Base-by-base conservation (phyloP, 2,113 vertebrate genomes). In the Solenodon paradoxus region DNA sequence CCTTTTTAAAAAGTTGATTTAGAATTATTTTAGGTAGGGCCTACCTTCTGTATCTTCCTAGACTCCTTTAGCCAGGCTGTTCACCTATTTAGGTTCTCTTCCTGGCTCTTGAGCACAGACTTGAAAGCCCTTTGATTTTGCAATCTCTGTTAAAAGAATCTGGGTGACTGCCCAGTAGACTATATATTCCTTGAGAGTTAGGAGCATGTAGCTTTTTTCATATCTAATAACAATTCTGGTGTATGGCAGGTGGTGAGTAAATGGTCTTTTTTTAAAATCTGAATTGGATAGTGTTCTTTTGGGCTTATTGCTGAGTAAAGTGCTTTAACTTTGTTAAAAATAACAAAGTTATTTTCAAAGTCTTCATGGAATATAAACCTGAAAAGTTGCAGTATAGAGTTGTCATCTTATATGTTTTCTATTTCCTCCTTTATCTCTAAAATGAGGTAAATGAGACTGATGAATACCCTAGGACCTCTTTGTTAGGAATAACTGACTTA, bases 281-380 rank as follows among this genome's bases (percentile, higher is more conserved):
- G 57, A 85, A 51, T 85, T 93, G 79, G 72, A 71, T 95, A 28
- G 20, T 95, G 35, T 94, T 94, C 86, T 88, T 79, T 84, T 68
- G 90, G 55, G 26, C 16, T 61, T 93, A 88, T 28, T 91, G 49
- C 63, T 84, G 78, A 85, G 26, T 81, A 15, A 95, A 77, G 61
- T 64, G 35, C 55, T 95, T 95, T 84, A 88, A 88, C 22, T 94
- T 92, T 83, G 42, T 91, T 74, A 90, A 92, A 89, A 95, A 69
- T 90, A 87, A 95, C n/a, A 95, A 66, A 81, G 75, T 93, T 26
- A 32, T 83, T 95, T 94, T 84, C 61, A 78, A 86, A 94, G 22
- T 66, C 24, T 94, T 80, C 53, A 26, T 91, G 64, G 85, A 85
- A 90, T 22, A 89, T 40, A 72, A 81, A 82, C 68, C 94, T 77